A percentile compares a stretch with the other conserved stretches of the same genome.
These are phyloP conservation scores for Noturus placidus DNA, from an alignment of 2,113 vertebrate species.

Conservation along the genomic window DNA sequence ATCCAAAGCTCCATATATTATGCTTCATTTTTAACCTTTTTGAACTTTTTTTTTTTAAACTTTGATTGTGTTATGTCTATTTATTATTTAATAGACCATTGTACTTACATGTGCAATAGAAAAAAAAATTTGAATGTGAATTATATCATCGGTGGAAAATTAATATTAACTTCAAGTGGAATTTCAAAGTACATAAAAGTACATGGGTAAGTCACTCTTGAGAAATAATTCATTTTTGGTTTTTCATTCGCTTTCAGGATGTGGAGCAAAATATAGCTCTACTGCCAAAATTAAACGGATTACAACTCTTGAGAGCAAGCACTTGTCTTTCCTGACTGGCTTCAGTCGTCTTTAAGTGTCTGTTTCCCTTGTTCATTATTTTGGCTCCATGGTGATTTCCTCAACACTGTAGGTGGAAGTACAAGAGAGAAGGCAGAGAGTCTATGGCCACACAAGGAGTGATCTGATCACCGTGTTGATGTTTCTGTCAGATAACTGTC, in stretches of 20 bases:
- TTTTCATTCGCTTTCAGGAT: not conserved
- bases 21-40: not conserved
- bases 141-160: not conserved
- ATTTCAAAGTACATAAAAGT: not conserved
- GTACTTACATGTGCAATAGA: not conserved
- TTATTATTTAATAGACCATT: not conserved
- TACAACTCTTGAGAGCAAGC: not conserved
- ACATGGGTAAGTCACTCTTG: not conserved
- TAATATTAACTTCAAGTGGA: not conserved
- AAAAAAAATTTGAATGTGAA: not conserved
- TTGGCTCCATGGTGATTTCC: conserved; percentile 35
- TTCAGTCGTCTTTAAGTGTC: conserved; percentile 2
- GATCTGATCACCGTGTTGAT: conserved; percentile 55
- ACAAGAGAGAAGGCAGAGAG: conserved; percentile 26
- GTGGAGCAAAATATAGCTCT: not conserved
- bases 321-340: not conserved
- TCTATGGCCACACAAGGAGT: conserved; percentile 60
- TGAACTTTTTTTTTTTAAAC: not conserved
- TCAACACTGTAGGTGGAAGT: not conserved
- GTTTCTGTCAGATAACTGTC: conserved; percentile 57
- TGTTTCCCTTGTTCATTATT: conserved; percentile 25
- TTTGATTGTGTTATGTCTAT: not conserved
- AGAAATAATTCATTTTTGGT: not conserved
- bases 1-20: not conserved
- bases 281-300: not conserved